Evolutionary conservation across 2,888 invertebrate genomes (phyloP).

Genomic region (Arge pagana): DNA sequence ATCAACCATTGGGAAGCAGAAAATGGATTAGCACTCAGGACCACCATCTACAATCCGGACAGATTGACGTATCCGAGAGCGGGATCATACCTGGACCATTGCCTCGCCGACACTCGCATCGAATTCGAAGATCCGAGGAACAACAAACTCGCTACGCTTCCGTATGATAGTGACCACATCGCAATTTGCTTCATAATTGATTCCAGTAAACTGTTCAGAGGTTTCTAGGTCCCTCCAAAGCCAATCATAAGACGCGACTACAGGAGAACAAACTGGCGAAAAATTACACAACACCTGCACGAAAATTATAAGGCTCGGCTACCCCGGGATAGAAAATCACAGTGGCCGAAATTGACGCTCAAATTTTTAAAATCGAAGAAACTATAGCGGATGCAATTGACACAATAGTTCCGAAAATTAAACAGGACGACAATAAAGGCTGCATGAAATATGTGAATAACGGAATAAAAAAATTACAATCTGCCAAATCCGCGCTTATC

Average conservation of each 20-base stretch:
- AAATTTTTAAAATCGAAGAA: conserved; percentile 9
- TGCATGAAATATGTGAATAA: conserved; percentile 21
- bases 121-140: background rate
- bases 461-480: conserved; percentile 18
- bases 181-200: conserved; percentile 11
- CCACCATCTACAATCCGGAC: conserved; percentile 6
- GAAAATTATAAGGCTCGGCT: background rate
- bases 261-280: conserved; percentile 23
- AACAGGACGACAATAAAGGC: conserved; percentile 5
- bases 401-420: background rate
- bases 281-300: conserved; percentile 5
- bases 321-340: conserved; percentile 9
- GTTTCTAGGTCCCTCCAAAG: background rate
- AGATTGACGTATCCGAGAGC: conserved; percentile 11
- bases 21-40: conserved; percentile 3
- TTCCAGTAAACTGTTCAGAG: background rate
- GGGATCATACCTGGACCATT: conserved; percentile 19
- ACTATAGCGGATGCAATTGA: conserved; percentile 5
- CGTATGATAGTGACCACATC: conserved; percentile 25
- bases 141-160: conserved; percentile 1
- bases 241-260: conserved; percentile 1
- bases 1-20: conserved; percentile 6
- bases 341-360: conserved; percentile 19
- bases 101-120: conserved; percentile 16
- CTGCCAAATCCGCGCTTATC: conserved; percentile 18